phyloP scores from a whole-genome alignment of 2,113 vertebrate species.

The Harpagus bidentatus region DNA sequence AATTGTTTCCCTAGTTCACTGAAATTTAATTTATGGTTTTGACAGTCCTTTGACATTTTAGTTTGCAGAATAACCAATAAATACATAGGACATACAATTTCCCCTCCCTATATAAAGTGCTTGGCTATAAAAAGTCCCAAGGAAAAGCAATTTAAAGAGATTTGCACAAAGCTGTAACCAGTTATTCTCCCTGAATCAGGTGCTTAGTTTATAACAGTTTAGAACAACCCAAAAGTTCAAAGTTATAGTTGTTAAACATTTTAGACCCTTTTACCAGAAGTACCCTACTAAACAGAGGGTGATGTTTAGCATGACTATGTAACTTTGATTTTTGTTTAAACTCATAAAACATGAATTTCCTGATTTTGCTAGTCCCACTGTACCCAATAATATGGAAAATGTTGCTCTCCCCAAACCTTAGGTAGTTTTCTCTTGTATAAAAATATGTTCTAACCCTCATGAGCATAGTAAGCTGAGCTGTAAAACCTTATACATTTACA shows the following conservation, averaged over 20 bases:
- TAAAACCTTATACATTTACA: conserved; percentile 24
- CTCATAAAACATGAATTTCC: conserved; percentile 66
- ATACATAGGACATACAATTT: not conserved
- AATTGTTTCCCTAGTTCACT: not conserved
- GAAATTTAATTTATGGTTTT: not conserved
- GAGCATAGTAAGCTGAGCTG: conserved; percentile 10
- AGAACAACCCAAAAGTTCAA: conserved; percentile 15
- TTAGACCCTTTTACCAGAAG: conserved; percentile 22
- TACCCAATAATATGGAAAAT: conserved; percentile 60
- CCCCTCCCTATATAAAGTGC: not conserved
- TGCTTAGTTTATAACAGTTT: conserved; percentile 23
- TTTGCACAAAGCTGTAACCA: not conserved
- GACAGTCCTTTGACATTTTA: not conserved
- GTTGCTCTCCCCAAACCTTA: conserved; percentile 19
- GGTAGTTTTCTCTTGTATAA: conserved; percentile 1
- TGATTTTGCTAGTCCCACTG: conserved; percentile 64
- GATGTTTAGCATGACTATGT: conserved; percentile 33
- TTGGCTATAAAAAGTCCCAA: not conserved
- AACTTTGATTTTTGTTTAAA: conserved; percentile 63
- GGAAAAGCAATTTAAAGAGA: not conserved
- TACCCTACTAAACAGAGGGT: not conserved
- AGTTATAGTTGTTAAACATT: not conserved
- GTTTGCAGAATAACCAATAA: not conserved
- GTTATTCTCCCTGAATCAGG: not conserved
- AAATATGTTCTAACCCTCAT: conserved; percentile 28